Evolutionary conservation across 2,888 invertebrate species (phyloP).

Genomic region (Pterostichus niger): DNA sequence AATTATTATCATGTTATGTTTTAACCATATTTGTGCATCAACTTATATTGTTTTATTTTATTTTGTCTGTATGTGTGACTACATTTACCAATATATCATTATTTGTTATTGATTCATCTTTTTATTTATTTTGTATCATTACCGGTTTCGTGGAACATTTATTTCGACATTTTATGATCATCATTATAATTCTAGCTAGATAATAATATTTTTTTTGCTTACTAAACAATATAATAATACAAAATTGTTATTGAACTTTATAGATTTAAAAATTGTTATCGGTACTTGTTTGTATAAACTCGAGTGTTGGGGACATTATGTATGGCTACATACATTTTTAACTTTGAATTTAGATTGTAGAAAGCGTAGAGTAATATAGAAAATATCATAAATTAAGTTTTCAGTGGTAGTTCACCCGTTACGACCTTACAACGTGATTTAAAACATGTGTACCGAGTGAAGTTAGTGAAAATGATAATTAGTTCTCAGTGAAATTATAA

Average conservation of each 20-base stretch:
- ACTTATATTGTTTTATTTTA: not conserved
- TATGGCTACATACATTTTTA: not conserved
- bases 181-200: not conserved
- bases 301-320: too few relatives aligned
- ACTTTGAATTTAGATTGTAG: not conserved
- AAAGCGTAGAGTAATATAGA: conserved; percentile 5
- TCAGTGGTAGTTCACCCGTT: conserved; percentile 33
- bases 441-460: conserved; percentile 12
- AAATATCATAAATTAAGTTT: conserved; percentile 30
- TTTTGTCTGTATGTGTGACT: not conserved
- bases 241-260: too few relatives aligned
- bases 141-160: not conserved
- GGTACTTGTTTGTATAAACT: not conserved
- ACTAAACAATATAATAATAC: too few relatives aligned
- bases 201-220: not conserved
- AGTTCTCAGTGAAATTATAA: conserved; percentile 18
- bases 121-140: conserved; percentile 16
- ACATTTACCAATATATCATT: conserved; percentile 13
- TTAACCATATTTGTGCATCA: conserved; percentile 6
- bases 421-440: conserved; percentile 34
- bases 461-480: conserved; percentile 31
- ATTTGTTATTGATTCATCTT: conserved; percentile 7
- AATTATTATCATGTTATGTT: conserved; percentile 21
- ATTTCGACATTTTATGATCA: conserved; percentile 1
- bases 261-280: not conserved